Base-by-base conservation (phyloP, 2,888 invertebrate species). In the Sphaerophoria rueppellii region DNA sequence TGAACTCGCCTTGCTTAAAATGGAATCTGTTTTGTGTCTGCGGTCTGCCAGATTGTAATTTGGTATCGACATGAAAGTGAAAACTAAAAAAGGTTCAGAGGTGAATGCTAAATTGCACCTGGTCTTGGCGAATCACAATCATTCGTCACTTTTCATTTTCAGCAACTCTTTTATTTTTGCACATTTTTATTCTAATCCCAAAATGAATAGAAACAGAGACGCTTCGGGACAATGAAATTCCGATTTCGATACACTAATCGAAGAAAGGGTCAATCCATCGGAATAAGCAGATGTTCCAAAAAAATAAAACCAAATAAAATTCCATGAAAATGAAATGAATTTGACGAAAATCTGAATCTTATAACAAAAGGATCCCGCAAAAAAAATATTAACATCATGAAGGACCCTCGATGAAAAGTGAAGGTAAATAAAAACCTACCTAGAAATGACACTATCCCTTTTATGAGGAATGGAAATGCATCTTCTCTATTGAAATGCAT, bases 201-300 rank as follows among this genome's bases (percentile, higher is more conserved):
- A 52, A 46, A 34, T 14, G 37, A 7, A 67, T 55, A 35, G 24
- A 24, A 24, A 11, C 14, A 32, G 2, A 16, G 6, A 14, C 35
- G 12, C 24, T 12, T 46, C 9, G 40, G 54, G 14, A 75, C 75
- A 75, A 73, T 61, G 16, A 2, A 40, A 40, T 57, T 60, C 54
- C 32, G 35, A 14, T 69, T 82, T 73, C 78, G 78, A 60, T 70
- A 69, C 50, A 83, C 74, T 61, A 37, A 75, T 67, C 58, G 40
- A 43, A 37, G 67, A 80, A 83, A 61, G 80, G 83, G 80, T 83
- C 83, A 83, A 80, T 57, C 43, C 48, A 14, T 34, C 9, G 12
- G 52, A 37, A 65, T 54, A 54, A 67, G 80, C 83, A 83, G 83
- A 83, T 83, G 83, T 67, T 9, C n/a, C n/a, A n/a, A n/a, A n/a